Conservation (phyloP, 2,888 invertebrate species). For the Ecdyonurus torrentis region DNA sequence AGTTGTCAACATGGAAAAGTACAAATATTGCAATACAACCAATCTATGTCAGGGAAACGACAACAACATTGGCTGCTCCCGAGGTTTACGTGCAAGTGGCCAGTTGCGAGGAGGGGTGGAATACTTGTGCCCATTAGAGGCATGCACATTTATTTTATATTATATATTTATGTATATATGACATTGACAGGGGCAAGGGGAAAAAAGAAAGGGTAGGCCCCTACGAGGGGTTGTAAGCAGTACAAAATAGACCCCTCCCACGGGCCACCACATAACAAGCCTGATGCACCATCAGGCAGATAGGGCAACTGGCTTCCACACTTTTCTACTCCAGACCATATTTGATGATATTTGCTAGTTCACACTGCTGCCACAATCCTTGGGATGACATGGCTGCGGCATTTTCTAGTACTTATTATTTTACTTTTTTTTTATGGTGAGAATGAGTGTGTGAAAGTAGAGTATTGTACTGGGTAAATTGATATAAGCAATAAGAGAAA, state of each 20-base stretch:
- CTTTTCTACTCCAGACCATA: constrained; percentile 8
- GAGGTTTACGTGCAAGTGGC: constrained; percentile 4
- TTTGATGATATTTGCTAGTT: constrained; percentile 7
- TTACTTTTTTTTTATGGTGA: neutral
- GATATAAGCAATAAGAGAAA: neutral
- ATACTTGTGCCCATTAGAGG: too few relatives aligned
- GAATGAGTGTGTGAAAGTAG: neutral
- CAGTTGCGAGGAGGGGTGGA: neutral
- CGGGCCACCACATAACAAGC: constrained; percentile 6
- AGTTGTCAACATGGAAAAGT: constrained; percentile 43
- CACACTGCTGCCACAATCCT: constrained; percentile 14
- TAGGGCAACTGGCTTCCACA: constrained; percentile 7
- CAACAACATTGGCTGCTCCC: constrained; percentile 11
- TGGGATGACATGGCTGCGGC: constrained; percentile 16
- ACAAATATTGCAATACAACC: constrained; percentile 42
- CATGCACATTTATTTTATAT: too few relatives aligned
- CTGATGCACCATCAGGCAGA: neutral
- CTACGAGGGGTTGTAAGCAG: constrained; percentile 5
- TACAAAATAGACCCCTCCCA: constrained; percentile 8
- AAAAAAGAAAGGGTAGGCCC: neutral
- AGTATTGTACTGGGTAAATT: neutral
- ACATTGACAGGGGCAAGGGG: too few relatives aligned
- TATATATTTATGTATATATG: too few relatives aligned
- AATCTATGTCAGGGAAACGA: constrained; percentile 16
- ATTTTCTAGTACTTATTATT: constrained; percentile 12